phyloP scores from a whole-genome alignment of 2,797 vertebrate species.

The Eptatretus atami region DNA sequence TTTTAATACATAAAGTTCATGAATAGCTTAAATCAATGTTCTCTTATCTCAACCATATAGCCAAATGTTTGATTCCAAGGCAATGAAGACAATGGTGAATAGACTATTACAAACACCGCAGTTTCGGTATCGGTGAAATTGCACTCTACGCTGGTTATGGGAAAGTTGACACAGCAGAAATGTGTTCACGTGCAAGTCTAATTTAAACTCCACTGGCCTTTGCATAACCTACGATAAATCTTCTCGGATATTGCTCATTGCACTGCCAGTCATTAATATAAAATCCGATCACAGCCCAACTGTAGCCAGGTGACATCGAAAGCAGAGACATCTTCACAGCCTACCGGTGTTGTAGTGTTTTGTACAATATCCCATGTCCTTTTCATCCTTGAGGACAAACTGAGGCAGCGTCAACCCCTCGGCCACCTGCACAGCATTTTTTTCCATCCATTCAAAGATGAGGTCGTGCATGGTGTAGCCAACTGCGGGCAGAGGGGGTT shows the following conservation, averaged over 20 bases:
- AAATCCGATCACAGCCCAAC: background rate
- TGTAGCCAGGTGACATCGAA: background rate
- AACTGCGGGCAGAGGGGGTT: conserved; percentile 18
- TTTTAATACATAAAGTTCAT: too few species aligned
- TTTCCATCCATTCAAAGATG: conserved; percentile 58
- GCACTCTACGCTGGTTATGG: too few species aligned
- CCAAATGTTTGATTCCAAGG: too few species aligned
- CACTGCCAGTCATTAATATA: background rate
- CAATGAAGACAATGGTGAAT: too few species aligned
- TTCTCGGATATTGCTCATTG: background rate
- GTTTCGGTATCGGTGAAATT: too few species aligned
- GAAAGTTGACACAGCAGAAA: too few species aligned
- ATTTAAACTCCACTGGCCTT: background rate
- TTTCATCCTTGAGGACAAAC: conserved; percentile 60
- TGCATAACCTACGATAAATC: background rate
- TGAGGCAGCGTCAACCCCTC: conserved; percentile 62
- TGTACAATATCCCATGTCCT: conserved; percentile 62
- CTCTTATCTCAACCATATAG: too few species aligned
- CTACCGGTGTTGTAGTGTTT: conserved; percentile 77
- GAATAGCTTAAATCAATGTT: too few species aligned
- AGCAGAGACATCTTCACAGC: conserved; percentile 1
- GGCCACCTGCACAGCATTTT: conserved; percentile 54
- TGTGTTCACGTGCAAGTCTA: background rate
- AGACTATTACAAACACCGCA: too few species aligned
- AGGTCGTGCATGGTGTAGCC: conserved; percentile 87